Percentiles rank a stretch among this genome's conserved stretches.
Evolutionary conservation across 2,113 vertebrate genomes (phyloP).

Genomic region (Microcebus lehilahytsara): DNA sequence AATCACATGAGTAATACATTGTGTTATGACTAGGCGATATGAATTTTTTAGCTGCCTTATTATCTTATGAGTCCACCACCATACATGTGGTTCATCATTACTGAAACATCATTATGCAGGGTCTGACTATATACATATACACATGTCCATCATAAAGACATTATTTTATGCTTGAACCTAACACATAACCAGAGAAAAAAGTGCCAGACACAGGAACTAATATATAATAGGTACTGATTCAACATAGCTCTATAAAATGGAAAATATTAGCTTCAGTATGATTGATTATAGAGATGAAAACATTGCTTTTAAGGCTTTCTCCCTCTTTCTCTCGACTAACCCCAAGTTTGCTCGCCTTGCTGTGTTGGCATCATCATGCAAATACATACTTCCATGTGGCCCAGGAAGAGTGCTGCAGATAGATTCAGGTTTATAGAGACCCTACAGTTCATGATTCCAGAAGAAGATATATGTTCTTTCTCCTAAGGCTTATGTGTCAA

Average conservation of each 20-base stretch:
- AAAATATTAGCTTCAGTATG: background rate
- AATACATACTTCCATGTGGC: background rate
- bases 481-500: background rate
- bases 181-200: background rate
- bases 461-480: background rate
- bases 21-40: background rate
- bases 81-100: background rate
- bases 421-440: background rate
- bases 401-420: fast-evolving
- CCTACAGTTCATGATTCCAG: background rate
- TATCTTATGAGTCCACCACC: background rate
- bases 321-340: too few species aligned
- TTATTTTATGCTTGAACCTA: background rate
- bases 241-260: background rate
- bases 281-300: background rate
- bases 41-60: background rate
- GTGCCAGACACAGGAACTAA: background rate
- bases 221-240: background rate
- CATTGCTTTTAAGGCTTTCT: background rate
- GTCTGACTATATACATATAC: background rate
- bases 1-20: background rate
- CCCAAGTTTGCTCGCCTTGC: background rate
- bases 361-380: background rate
- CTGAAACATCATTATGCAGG: background rate
- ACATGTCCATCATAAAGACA: too few species aligned